phyloP scores from a whole-genome alignment of 2,888 invertebrate species.

The Dioctria linearis region DNA sequence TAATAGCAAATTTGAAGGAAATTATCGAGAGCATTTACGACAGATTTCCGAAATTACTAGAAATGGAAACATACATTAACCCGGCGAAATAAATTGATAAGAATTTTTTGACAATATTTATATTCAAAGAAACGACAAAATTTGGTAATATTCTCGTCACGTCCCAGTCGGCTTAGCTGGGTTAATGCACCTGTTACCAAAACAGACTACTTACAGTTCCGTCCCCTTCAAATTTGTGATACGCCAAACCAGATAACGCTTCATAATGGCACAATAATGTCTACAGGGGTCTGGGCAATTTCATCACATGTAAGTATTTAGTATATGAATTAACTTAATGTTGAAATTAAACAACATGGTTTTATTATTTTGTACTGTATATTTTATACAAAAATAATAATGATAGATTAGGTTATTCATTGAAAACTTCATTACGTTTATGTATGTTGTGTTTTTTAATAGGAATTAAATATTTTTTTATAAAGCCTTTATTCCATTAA shows the following conservation, averaged over 20 bases:
- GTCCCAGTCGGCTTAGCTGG: neutral
- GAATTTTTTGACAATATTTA: neutral
- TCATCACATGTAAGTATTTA: neutral
- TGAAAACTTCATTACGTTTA: too few relatives aligned
- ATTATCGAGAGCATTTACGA: too few relatives aligned
- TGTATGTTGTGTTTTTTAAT: too few relatives aligned
- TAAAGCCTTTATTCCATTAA: too few relatives aligned
- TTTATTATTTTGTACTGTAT: too few relatives aligned
- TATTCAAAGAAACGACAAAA: neutral
- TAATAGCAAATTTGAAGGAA: too few relatives aligned
- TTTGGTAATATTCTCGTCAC: conserved; percentile 6
- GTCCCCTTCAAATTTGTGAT: neutral
- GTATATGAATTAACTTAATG: too few relatives aligned
- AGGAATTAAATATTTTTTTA: too few relatives aligned
- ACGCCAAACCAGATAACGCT: neutral
- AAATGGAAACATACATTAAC: neutral
- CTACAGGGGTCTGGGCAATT: neutral
- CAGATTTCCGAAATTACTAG: neutral
- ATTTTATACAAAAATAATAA: too few relatives aligned
- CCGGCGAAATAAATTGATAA: neutral
- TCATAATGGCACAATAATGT: neutral
- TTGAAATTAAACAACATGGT: too few relatives aligned
- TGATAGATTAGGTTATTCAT: too few relatives aligned
- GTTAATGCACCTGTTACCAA: conserved; percentile 32
- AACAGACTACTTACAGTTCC: neutral